Percentiles rank a stretch among this genome's conserved stretches.
phyloP scores from a whole-genome alignment of 2,888 invertebrate species.

The Microctonus brassicae region DNA sequence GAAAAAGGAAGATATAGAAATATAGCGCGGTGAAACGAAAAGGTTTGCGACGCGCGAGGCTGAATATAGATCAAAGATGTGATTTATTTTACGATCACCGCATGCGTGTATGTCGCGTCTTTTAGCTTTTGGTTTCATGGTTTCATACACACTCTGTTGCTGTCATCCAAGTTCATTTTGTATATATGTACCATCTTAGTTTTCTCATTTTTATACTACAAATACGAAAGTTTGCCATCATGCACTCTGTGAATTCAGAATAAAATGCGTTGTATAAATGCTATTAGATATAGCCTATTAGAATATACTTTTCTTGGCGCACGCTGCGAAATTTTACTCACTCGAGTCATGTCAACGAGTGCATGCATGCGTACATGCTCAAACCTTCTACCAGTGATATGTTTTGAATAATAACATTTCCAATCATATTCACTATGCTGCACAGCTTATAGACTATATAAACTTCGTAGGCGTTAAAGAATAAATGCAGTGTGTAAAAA shows the following conservation, averaged over 20 bases:
- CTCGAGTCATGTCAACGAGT: not conserved
- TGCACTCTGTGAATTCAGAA: conserved; percentile 4
- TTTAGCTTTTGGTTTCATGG: conserved; percentile 8
- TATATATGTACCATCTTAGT: too few species aligned
- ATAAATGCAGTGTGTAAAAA: not conserved
- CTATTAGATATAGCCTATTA: conserved; percentile 16
- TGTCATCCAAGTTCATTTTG: conserved; percentile 3
- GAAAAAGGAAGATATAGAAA: conserved; percentile 11
- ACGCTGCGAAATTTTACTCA: not conserved
- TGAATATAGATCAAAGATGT: conserved; percentile 67
- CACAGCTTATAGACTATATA: not conserved
- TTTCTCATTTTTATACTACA: not conserved
- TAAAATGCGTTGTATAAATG: conserved; percentile 30
- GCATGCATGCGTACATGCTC: conserved; percentile 4
- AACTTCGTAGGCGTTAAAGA: not conserved
- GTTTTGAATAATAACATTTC: conserved; percentile 4
- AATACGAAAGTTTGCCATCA: not conserved
- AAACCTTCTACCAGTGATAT: too few species aligned
- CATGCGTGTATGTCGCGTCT: conserved; percentile 9
- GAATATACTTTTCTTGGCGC: not conserved
- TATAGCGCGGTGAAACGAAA: conserved; percentile 15
- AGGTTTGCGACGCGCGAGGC: conserved; percentile 30
- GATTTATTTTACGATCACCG: conserved; percentile 63
- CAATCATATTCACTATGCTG: not conserved
- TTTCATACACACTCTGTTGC: conserved; percentile 17